These are phyloP conservation scores for Holothuria scabra DNA, from an alignment of 53 echinoderm and acorn worm species.

Conservation along the genomic window DNA sequence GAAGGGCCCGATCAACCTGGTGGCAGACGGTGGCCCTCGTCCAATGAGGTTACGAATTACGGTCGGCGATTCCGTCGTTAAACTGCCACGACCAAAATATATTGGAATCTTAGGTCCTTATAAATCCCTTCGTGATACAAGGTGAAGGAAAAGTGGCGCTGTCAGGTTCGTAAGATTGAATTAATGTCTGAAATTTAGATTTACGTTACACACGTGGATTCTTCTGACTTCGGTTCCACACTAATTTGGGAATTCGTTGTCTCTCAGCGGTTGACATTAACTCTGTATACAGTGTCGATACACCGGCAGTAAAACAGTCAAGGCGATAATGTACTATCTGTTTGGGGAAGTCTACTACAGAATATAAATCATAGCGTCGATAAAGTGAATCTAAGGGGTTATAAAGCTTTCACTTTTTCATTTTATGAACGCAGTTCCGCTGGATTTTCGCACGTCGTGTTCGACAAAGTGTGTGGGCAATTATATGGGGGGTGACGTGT, in stretches of 20 bases:
- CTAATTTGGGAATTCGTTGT: slow-evolving; percentile 42
- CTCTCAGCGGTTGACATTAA: slow-evolving; percentile 42
- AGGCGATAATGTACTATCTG: slow-evolving; percentile 46
- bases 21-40: slow-evolving; percentile 9
- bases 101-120: slow-evolving; percentile 17
- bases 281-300: slow-evolving; percentile 34
- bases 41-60: slow-evolving; percentile 30
- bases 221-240: slow-evolving; percentile 7
- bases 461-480: slow-evolving; percentile 37
- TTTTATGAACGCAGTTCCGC: slow-evolving; percentile 21
- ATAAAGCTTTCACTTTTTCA: slow-evolving; percentile 33
- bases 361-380: slow-evolving; percentile 18
- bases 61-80: slow-evolving; percentile 21
- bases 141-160: slow-evolving; percentile 10
- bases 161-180: slow-evolving; percentile 24
- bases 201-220: slow-evolving; percentile 41
- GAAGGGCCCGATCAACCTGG: neutral
- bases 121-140: neutral
- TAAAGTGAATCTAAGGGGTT: slow-evolving; percentile 26
- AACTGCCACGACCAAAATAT: slow-evolving; percentile 34
- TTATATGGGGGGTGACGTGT: slow-evolving; percentile 3
- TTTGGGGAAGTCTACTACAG: slow-evolving; percentile 39
- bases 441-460: too few species aligned
- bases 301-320: slow-evolving; percentile 43
- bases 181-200: slow-evolving; percentile 33